These are phyloP conservation scores for Python bivittatus DNA, from an alignment of 2,113 vertebrate genomes.

Conservation along the genomic window DNA sequence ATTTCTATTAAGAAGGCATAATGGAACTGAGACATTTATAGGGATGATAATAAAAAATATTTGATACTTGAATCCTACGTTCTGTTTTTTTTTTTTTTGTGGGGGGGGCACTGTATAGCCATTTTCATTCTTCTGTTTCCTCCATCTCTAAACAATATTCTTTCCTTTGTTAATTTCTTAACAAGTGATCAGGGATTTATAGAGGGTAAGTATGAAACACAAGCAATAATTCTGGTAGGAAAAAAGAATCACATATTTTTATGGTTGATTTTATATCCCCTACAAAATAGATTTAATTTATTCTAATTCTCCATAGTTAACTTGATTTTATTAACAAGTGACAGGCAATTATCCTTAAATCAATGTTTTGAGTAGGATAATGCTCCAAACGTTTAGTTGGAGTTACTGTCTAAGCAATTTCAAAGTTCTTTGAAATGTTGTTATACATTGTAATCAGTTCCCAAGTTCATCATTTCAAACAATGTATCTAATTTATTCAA, in stretches of 20 bases:
- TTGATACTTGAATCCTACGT: background rate
- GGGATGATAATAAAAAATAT: background rate
- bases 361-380: background rate
- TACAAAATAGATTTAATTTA: slow-evolving; percentile 9
- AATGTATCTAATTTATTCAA: background rate
- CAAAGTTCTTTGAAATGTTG: background rate
- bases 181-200: background rate
- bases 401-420: background rate
- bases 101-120: background rate
- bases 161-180: background rate
- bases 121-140: background rate
- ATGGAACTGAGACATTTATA: background rate
- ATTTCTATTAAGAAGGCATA: background rate
- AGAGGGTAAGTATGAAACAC: background rate
- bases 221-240: background rate
- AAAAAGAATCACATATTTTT: background rate
- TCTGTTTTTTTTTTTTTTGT: background rate
- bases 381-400: background rate
- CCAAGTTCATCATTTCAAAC: background rate
- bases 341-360: background rate
- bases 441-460: background rate
- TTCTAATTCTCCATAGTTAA: background rate
- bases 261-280: background rate
- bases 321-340: slow-evolving; percentile 6
- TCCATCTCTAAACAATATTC: background rate